Base-by-base conservation (phyloP, 2,113 vertebrate genomes). In the Prionailurus bengalensis region DNA sequence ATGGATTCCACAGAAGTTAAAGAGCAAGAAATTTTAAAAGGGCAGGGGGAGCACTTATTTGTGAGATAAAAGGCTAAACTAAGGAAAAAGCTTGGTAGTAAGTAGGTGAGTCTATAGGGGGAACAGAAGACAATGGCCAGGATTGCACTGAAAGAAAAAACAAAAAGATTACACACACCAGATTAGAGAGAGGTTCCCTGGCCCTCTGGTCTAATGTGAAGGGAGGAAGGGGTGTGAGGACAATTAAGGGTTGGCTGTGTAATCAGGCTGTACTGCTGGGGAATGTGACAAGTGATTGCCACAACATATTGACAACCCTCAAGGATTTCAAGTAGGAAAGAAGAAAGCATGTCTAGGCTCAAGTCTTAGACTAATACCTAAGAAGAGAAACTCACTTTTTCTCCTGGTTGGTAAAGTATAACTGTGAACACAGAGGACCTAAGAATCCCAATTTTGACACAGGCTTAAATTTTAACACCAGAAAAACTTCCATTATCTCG, bases 1-100 rank as follows among this genome's bases (percentile, higher is more conserved):
- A 74, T 55, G 19, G 94, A 78, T 45, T 92, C 61, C 80, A 94
- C 42, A 82, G 31, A 95, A n/a, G 51, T 31, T 33, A 80, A 82
- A 95, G 27, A 78, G 11, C 27, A 39, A 89, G 4, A 71, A 51
- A 88, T 63, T 79, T 94, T 51, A 15, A 80, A 93, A 80, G 55
- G 33, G 3, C 2, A 9, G 51, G 45, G 5, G 25, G 65, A 71
- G 13, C 8, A 81, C 68, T 36, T 53, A 23, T 84, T 79, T 45
- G 33, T 65, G 29, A 89, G 61, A 85, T 61, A 53, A 90, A 66
- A 17, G 14, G 14, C 27, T 63, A 14, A 15, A 31, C 5, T 48
- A 19, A 80, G 12, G 55, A 78, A 88, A 71, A 71, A 36, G 0
- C 7, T 48, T 12, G 39, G 19, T 58, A 33, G 31, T 73, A 58